Percentiles rank a stretch among this genome's conserved stretches.
These are phyloP conservation scores for Brassicogethes aeneus DNA, from an alignment of 2,888 invertebrate genomes.

Conservation along the genomic window DNA sequence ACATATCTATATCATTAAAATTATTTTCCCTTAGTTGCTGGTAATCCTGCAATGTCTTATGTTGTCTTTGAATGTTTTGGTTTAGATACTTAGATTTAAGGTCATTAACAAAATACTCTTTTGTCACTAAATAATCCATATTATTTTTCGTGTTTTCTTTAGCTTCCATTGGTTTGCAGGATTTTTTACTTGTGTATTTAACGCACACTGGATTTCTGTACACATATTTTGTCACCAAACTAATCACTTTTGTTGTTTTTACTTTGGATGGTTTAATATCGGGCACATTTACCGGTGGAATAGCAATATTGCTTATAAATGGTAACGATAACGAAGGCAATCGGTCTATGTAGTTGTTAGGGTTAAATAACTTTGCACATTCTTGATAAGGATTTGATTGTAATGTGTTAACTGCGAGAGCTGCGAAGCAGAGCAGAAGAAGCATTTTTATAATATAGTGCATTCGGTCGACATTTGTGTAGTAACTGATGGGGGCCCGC, in stretches of 20 bases:
- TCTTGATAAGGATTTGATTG: slow-evolving; percentile 22
- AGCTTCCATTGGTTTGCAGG: slow-evolving; percentile 19
- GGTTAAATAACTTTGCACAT: slow-evolving; percentile 31
- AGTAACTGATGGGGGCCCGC: slow-evolving; percentile 20
- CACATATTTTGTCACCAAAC: slow-evolving; percentile 35
- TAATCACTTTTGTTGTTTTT: slow-evolving; percentile 34
- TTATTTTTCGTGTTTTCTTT: slow-evolving; percentile 17
- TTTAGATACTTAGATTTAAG: slow-evolving; percentile 9
- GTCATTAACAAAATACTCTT: slow-evolving; percentile 30
- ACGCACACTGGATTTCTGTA: slow-evolving; percentile 36
- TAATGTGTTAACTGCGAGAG: slow-evolving; percentile 11
- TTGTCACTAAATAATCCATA: slow-evolving; percentile 30
- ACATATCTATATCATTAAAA: slow-evolving; percentile 10
- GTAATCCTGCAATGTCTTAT: background rate
- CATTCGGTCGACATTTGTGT: slow-evolving; percentile 16
- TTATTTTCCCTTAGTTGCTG: background rate
- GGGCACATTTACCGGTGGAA: slow-evolving; percentile 22
- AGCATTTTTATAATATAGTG: slow-evolving; percentile 15
- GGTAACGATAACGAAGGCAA: slow-evolving; percentile 33
- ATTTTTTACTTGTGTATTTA: slow-evolving; percentile 29
- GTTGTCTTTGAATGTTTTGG: slow-evolving; percentile 5
- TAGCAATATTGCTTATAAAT: slow-evolving; percentile 29
- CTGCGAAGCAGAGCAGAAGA: slow-evolving; percentile 11
- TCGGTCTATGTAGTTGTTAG: slow-evolving; percentile 31
- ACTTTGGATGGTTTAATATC: slow-evolving; percentile 32